These are phyloP conservation scores for Antitype chi DNA, from an alignment of 2,888 invertebrate genomes.

Conservation along the genomic window DNA sequence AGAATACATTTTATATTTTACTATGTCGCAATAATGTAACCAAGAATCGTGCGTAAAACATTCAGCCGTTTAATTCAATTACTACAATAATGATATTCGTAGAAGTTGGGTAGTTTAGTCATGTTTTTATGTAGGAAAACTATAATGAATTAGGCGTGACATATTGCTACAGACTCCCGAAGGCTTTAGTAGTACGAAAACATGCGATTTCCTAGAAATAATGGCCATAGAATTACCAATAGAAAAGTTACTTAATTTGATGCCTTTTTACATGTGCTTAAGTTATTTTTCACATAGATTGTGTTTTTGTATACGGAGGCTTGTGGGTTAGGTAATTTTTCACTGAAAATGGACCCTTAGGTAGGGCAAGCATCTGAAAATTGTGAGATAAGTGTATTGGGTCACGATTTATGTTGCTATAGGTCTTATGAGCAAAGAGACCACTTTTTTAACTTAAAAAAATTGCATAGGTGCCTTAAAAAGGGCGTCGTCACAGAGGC, in stretches of 20 bases:
- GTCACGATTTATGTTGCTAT: slow-evolving; percentile 51
- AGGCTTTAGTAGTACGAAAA: slow-evolving; percentile 29
- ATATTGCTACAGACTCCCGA: slow-evolving; percentile 12
- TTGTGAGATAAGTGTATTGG: slow-evolving; percentile 48
- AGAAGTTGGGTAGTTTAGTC: slow-evolving; percentile 9
- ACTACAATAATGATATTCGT: slow-evolving; percentile 19
- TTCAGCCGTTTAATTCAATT: slow-evolving; percentile 31
- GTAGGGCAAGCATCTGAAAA: slow-evolving; percentile 38
- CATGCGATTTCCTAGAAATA: slow-evolving; percentile 27
- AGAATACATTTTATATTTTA: slow-evolving; percentile 27
- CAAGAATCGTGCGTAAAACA: slow-evolving; percentile 14
- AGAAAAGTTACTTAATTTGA: slow-evolving; percentile 2
- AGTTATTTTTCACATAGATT: slow-evolving; percentile 20
- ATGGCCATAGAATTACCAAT: background rate
- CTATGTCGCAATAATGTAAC: background rate
- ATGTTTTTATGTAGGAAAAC: slow-evolving; percentile 14
- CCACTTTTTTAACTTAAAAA: background rate
- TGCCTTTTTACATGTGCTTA: background rate
- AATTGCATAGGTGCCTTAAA: background rate
- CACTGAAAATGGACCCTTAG: slow-evolving; percentile 40
- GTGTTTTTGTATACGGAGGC: slow-evolving; percentile 9
- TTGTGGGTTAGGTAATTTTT: slow-evolving; percentile 45
- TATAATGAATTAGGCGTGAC: slow-evolving; percentile 30
- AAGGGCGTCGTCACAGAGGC: no score
- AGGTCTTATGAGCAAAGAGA: slow-evolving; percentile 9